Evolutionary conservation across 2,113 vertebrate species (phyloP).

Genomic region (Peromyscus polionotus): DNA sequence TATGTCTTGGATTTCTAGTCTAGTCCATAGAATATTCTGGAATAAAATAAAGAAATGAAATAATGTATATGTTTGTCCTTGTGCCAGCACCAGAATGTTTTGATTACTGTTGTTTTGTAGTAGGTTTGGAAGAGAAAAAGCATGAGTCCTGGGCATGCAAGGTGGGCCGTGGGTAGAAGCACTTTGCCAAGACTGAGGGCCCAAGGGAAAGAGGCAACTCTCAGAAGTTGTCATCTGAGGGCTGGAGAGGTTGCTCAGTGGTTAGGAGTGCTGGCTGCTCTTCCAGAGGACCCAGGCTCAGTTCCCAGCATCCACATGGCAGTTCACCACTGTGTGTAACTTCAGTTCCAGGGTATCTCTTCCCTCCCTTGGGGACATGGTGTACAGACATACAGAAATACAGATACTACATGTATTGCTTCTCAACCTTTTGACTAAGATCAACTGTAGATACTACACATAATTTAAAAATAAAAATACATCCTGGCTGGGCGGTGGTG

Average conservation of each 20-base stretch:
- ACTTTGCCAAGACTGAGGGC: neutral
- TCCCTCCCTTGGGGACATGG: neutral
- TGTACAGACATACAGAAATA: neutral
- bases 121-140: neutral
- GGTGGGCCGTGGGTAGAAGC: neutral
- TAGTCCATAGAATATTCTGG: neutral
- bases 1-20: neutral
- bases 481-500: too few relatives aligned
- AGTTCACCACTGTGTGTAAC: neutral
- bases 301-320: neutral
- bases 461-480: neutral
- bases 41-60: neutral
- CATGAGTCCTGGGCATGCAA: neutral
- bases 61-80: neutral
- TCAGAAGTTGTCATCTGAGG: neutral
- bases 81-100: neutral
- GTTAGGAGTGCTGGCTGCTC: neutral
- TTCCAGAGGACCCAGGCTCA: neutral
- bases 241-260: neutral
- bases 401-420: neutral
- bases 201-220: neutral
- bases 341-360: neutral
- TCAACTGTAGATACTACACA: neutral
- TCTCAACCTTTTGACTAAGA: neutral
- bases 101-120: neutral